Base-by-base conservation (phyloP, 2,888 invertebrate genomes). In the Eudasyphora cyanicolor region DNA sequence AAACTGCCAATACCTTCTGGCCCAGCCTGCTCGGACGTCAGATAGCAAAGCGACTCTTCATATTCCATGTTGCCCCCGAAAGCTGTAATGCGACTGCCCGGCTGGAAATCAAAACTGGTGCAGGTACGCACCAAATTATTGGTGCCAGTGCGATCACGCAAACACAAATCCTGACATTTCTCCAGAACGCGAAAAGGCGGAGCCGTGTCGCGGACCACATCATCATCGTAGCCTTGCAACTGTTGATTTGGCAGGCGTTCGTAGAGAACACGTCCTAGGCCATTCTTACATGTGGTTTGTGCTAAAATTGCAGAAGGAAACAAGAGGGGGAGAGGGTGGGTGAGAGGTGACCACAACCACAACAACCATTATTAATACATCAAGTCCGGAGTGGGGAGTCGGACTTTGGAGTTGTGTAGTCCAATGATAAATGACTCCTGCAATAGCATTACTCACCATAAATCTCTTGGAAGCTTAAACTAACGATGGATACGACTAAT, bases 221-320 rank as follows among this genome's bases (percentile, higher is more conserved):
- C 97, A 88, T 97, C 97, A 88, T 97, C 97, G 88, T 96, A 97
- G 84, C 97, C 97, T 93, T 97, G 97, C 45, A 97, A 93, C 91
- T 97, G 97, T 89, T 97, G 96, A 91, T 97, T 97, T 49, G 97
- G 97, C 88, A 98, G 92, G 89, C 97, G 94, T 92, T 98, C 97
- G 90, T 97, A 98, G 92, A 97, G 96, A 42, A 97, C 95, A 90
- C 97, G 94, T 51, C 98, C 98, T 90, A 96, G 94, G 77, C 97
- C 97, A 90, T 97, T 96, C 91, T 97, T 97, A 92, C 98, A 98
- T 82, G 97, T 96, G 86, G 97, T 97, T 95, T 97, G 97, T 89
- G 91, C 92, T 92, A 85, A 54, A n/a, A n/a, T n/a, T n/a, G n/a
- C n/a, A n/a, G n/a, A n/a, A n/a, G n/a, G n/a, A n/a, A n/a, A n/a